phyloP scores from a whole-genome alignment of 2,888 invertebrate genomes.

The Biston betularia region DNA sequence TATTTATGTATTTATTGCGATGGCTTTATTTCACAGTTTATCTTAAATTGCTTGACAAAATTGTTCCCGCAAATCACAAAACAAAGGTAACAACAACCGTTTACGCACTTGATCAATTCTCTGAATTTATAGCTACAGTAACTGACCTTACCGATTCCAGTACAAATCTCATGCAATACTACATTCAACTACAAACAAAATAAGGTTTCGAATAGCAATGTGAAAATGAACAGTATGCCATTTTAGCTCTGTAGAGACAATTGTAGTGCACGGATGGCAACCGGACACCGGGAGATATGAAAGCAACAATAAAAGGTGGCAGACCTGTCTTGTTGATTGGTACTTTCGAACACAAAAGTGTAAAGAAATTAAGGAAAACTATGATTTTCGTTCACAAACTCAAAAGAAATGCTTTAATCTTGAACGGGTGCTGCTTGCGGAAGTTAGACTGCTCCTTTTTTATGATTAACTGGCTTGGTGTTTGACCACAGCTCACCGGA shows the following conservation, averaged over 20 bases:
- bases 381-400: background rate
- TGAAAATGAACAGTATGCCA: constrained; percentile 35
- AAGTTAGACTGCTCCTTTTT: no score
- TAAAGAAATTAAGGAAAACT: background rate
- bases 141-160: constrained; percentile 46
- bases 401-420: background rate
- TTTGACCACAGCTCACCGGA: no score
- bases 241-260: constrained; percentile 60
- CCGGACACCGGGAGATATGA: constrained; percentile 82
- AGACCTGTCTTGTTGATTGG: constrained; percentile 81
- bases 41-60: constrained; percentile 12
- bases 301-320: constrained; percentile 84
- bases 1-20: no score
- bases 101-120: constrained; percentile 46
- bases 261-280: constrained; percentile 77
- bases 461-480: no score
- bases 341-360: constrained; percentile 58
- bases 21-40: background rate
- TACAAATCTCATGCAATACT: constrained; percentile 25
- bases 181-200: background rate
- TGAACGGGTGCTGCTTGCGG: no score
- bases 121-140: constrained; percentile 56
- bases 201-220: constrained; percentile 8
- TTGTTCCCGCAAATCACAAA: constrained; percentile 39
- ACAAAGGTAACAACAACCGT: constrained; percentile 46